phyloP scores from a whole-genome alignment of 2,113 vertebrate genomes.

The Stictonetta naevosa region DNA sequence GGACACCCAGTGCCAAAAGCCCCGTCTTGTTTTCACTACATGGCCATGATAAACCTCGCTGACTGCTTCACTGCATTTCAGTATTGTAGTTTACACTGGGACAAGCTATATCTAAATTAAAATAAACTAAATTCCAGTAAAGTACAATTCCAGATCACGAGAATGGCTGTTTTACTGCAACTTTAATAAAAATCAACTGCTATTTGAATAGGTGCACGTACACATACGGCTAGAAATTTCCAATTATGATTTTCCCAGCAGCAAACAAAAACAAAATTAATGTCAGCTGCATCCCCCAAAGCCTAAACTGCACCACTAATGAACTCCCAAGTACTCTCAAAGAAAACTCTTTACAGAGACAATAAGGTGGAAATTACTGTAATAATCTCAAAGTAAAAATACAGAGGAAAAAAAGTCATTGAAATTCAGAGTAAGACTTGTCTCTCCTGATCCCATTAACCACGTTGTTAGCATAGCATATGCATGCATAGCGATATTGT shows the following conservation, averaged over 20 bases:
- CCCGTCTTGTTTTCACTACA: background rate
- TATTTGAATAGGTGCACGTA: conserved; percentile 73
- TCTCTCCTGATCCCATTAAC: conserved; percentile 70
- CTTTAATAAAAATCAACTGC: conserved; percentile 71
- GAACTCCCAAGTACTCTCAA: conserved; percentile 69
- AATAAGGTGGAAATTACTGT: conserved; percentile 79
- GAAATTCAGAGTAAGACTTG: conserved; percentile 61
- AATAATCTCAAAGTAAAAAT: conserved; percentile 77
- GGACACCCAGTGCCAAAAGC: background rate
- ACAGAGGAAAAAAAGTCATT: conserved; percentile 47
- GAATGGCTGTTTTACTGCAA: conserved; percentile 61
- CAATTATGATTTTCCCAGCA: conserved; percentile 77
- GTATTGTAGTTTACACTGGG: background rate
- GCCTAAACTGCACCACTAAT: conserved; percentile 73
- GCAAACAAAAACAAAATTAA: conserved; percentile 80
- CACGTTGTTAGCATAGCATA: conserved; percentile 47
- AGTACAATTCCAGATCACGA: conserved; percentile 40
- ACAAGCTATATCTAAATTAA: conserved; percentile 32
- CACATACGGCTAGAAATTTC: conserved; percentile 72
- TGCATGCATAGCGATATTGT: conserved; percentile 55
- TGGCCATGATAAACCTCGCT: background rate
- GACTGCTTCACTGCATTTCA: background rate
- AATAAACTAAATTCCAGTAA: conserved; percentile 47
- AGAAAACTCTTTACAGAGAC: conserved; percentile 72
- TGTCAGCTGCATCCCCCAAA: conserved; percentile 69